Evolutionary conservation across 2,797 vertebrate genomes (phyloP).

Genomic region (Hypotaenidia okinawae): DNA sequence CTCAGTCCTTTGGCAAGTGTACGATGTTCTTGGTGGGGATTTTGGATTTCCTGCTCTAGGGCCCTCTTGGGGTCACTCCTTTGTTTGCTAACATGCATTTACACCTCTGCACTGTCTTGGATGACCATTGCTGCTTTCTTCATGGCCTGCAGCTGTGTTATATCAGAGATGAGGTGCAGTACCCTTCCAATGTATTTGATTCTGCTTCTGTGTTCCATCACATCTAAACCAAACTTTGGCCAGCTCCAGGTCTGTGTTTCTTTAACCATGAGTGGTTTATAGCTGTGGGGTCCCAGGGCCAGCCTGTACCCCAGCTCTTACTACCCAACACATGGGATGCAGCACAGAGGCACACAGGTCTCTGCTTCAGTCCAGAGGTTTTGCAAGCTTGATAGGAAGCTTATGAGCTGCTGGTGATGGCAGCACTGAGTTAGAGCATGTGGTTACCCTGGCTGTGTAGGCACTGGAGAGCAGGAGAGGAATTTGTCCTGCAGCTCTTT

Average conservation of each 20-base stretch:
- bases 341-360: too few species aligned
- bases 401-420: not conserved
- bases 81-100: not conserved
- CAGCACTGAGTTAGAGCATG: not conserved
- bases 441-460: accelerated
- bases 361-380: not conserved
- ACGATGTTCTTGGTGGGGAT: not conserved
- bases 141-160: not conserved
- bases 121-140: not conserved
- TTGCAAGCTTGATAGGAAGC: not conserved
- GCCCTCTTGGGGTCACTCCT: not conserved
- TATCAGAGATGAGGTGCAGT: too few species aligned
- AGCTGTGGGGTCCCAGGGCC: not conserved
- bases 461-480: not conserved
- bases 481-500: not conserved
- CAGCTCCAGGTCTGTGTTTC: not conserved
- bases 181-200: accelerated
- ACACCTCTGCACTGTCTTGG: not conserved
- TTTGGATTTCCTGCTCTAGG: not conserved
- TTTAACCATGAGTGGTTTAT: not conserved
- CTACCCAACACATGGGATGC: not conserved
- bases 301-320: not conserved
- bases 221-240: not conserved
- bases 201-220: not conserved
- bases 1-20: not conserved